phyloP scores from a whole-genome alignment of 2,113 vertebrate species.

The Atlantisia rogersi region DNA sequence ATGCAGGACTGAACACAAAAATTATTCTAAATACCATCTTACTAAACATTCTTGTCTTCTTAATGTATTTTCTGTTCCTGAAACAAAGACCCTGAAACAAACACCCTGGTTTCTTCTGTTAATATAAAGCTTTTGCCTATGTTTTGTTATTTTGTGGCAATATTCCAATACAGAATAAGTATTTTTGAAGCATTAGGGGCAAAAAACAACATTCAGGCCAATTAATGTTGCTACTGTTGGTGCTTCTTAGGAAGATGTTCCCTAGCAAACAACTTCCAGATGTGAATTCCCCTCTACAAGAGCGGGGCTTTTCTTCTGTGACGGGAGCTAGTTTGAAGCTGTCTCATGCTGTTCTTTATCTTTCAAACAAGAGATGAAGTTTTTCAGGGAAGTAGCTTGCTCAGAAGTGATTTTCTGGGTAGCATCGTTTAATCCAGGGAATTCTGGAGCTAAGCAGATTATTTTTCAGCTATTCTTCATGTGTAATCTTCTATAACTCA shows the following conservation, averaged over 20 bases:
- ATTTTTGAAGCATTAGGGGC: background rate
- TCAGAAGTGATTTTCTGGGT: background rate
- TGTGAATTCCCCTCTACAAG: background rate
- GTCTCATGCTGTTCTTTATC: background rate
- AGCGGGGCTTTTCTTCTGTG: background rate
- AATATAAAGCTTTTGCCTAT: background rate
- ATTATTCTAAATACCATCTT: background rate
- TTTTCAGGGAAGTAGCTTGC: background rate
- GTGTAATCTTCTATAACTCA: background rate
- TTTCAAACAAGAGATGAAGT: background rate
- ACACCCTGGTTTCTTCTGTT: background rate
- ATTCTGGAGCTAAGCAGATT: background rate
- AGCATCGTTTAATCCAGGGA: background rate
- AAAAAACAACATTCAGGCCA: background rate
- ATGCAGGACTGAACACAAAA: background rate
- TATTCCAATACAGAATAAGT: background rate
- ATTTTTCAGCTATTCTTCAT: background rate
- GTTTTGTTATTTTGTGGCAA: background rate
- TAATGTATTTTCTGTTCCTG: background rate
- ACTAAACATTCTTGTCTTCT: background rate
- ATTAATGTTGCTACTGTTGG: accelerated
- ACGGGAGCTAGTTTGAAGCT: background rate
- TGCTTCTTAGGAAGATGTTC: background rate
- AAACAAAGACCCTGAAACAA: background rate
- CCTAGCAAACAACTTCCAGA: background rate